Conservation (phyloP, 64 coral and sea anemone species). For the Montipora cactus region DNA sequence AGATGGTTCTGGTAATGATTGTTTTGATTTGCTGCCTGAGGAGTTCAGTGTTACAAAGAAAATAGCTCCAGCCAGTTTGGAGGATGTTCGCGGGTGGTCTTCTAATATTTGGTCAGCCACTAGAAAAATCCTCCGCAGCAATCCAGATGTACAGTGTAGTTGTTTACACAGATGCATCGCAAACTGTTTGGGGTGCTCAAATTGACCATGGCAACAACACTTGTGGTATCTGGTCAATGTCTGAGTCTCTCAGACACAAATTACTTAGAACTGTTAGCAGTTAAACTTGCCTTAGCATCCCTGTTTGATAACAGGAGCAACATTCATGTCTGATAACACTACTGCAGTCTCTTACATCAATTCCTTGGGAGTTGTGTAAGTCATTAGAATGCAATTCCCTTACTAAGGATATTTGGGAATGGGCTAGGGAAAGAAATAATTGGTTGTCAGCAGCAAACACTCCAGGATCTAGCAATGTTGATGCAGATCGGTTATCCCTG, state of each 20-base stretch:
- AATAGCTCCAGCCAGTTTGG: not conserved
- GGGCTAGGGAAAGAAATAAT: constrained; percentile 29
- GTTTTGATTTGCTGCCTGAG: constrained; percentile 47
- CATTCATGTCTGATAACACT: constrained; percentile 32
- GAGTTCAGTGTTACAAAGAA: constrained; percentile 18
- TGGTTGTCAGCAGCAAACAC: constrained; percentile 25
- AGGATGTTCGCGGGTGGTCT: constrained; percentile 36
- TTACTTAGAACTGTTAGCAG: not conserved
- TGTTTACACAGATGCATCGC: constrained; percentile 54
- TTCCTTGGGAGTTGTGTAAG: not conserved
- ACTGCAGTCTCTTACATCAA: constrained; percentile 19
- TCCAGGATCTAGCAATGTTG: constrained; percentile 32
- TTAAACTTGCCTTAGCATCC: not conserved
- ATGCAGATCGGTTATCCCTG: not conserved
- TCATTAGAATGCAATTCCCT: constrained; percentile 64
- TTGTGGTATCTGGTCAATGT: not conserved
- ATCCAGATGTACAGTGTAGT: constrained; percentile 6
- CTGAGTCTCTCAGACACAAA: not conserved
- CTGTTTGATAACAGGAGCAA: not conserved
- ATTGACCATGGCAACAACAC: constrained; percentile 6
- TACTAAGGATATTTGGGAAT: constrained; percentile 58
- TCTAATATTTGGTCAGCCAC: constrained; percentile 29
- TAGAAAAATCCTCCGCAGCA: not conserved
- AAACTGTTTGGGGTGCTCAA: constrained; percentile 24
- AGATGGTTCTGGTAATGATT: constrained; percentile 44